Evolutionary conservation across 2,797 vertebrate genomes (phyloP).

Genomic region (Muscicapa comitata): DNA sequence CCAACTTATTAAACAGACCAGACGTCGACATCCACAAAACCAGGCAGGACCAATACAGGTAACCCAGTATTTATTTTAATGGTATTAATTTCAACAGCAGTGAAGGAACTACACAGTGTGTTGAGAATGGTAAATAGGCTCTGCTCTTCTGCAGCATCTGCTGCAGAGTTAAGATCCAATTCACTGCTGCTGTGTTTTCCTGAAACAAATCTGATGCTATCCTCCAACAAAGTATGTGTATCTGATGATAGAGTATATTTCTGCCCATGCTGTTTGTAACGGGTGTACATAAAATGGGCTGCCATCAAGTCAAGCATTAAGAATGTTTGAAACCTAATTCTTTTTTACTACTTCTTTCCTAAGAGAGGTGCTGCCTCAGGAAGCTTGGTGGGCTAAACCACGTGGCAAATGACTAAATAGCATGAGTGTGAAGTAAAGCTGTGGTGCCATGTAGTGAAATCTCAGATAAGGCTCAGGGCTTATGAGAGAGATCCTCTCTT

Average conservation of each 20-base stretch:
- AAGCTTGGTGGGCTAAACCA: neutral
- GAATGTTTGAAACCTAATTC: neutral
- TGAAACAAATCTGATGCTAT: neutral
- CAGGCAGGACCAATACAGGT: conserved; percentile 92
- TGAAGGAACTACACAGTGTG: neutral
- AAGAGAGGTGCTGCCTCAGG: neutral
- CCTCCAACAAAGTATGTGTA: neutral
- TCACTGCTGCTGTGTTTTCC: neutral
- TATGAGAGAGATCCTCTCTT: neutral
- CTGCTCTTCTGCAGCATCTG: neutral
- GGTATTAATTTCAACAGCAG: neutral
- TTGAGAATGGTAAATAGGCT: neutral
- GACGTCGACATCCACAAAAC: conserved; percentile 84
- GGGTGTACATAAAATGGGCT: neutral
- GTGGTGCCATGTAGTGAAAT: neutral
- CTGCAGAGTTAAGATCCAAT: neutral
- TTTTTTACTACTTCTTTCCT: neutral
- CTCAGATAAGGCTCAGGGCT: neutral
- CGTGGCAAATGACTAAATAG: neutral
- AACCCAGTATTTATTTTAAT: neutral
- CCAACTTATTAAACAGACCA: conserved; percentile 95
- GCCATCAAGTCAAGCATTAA: neutral
- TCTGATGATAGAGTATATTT: neutral
- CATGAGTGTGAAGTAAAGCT: neutral
- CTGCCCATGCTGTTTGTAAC: neutral